phyloP scores from a whole-genome alignment of 1,140 invertebrate genomes.

The Lepidurus couesii region DNA sequence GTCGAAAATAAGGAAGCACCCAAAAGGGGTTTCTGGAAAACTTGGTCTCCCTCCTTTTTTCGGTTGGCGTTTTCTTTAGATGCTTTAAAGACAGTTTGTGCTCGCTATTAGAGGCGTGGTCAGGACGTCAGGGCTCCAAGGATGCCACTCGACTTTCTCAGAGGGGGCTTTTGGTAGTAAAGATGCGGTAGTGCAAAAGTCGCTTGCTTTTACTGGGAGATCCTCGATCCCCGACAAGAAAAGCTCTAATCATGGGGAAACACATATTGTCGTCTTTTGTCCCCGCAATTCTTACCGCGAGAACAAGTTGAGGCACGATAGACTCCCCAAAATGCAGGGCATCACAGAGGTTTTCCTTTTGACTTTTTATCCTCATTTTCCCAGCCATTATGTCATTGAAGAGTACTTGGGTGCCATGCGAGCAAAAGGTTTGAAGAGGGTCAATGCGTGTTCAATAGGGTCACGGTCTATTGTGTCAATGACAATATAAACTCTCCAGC shows the following conservation, averaged over 20 bases:
- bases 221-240: neutral
- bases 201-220: neutral
- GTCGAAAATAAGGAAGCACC: neutral
- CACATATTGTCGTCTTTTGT: neutral
- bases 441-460: constrained; percentile 18
- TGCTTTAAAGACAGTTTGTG: neutral
- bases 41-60: neutral
- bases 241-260: constrained; percentile 9
- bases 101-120: neutral
- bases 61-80: neutral
- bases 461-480: constrained; percentile 11
- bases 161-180: neutral
- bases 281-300: neutral
- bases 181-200: neutral
- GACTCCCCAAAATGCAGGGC: neutral
- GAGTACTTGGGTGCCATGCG: neutral
- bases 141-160: too few species aligned
- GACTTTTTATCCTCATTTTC: constrained; percentile 19
- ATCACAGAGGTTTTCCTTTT: neutral
- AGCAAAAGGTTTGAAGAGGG: neutral
- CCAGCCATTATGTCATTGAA: constrained; percentile 8
- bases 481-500: constrained; percentile 19
- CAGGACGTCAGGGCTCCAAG: neutral
- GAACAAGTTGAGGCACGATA: constrained; percentile 15
- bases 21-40: neutral